A percentile compares a stretch with the other conserved stretches of the same genome.
Evolutionary conservation across 2,888 invertebrate species (phyloP).

Genomic region (Microchrysa polita): DNA sequence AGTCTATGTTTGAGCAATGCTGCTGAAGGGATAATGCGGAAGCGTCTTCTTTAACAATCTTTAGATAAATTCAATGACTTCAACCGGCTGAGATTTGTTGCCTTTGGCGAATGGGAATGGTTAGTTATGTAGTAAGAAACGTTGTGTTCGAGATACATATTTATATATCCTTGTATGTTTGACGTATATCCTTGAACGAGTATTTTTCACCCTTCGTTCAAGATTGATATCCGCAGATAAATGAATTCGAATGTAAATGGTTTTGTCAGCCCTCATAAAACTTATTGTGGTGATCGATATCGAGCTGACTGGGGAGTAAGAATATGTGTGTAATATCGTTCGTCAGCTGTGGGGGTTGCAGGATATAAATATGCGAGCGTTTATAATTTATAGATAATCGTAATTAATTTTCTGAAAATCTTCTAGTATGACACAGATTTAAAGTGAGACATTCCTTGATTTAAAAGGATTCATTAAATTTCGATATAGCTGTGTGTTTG

Average conservation of each 20-base stretch:
- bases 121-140: neutral
- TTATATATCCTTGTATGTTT: neutral
- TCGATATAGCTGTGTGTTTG: too few species aligned
- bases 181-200: neutral
- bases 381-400: too few species aligned
- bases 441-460: too few species aligned
- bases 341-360: neutral
- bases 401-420: too few species aligned
- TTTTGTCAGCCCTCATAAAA: constrained; percentile 46
- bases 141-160: too few species aligned
- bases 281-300: neutral
- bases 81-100: neutral
- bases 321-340: neutral
- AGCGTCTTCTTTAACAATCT: neutral
- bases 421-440: too few species aligned
- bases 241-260: constrained; percentile 31
- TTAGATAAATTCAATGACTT: constrained; percentile 4
- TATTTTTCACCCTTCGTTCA: neutral
- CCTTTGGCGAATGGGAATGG: neutral
- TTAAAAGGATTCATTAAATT: too few species aligned
- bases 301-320: neutral
- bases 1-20: neutral
- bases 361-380: too few species aligned
- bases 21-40: neutral
- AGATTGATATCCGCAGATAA: constrained; percentile 27